Conservation (phyloP, 1,140 invertebrate genomes). For the Drosophila leontia region DNA sequence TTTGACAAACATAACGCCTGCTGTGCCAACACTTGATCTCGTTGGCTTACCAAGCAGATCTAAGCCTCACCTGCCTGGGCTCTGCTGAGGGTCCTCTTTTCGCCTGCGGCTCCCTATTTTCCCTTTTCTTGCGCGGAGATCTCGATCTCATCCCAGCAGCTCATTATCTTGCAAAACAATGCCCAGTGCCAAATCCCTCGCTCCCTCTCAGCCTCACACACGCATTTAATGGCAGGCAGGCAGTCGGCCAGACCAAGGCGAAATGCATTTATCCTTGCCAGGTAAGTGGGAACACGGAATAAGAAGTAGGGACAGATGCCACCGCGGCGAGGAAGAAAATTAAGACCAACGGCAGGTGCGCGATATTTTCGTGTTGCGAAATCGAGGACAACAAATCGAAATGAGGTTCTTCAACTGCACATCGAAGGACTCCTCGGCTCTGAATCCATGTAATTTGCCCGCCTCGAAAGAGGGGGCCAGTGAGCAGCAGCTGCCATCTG, state of each 20-base stretch:
- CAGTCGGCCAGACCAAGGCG: not conserved
- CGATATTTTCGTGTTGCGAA: conserved; percentile 66
- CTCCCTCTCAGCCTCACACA: conserved; percentile 3
- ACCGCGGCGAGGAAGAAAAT: conserved; percentile 13
- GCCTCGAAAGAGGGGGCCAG: conserved; percentile 12
- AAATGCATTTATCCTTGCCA: conserved; percentile 47
- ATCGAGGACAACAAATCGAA: conserved; percentile 65
- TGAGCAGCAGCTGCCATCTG: conserved; percentile 29
- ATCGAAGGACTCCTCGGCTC: conserved; percentile 52
- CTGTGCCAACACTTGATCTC: conserved; percentile 23
- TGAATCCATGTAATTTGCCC: conserved; percentile 70
- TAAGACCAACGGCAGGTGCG: conserved; percentile 64
- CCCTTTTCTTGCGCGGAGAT: not conserved
- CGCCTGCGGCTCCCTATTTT: conserved; percentile 14
- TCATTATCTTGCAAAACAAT: conserved; percentile 25
- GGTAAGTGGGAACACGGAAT: conserved; percentile 11
- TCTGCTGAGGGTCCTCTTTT: conserved; percentile 24
- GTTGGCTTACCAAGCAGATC: not conserved
- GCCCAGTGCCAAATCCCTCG: conserved; percentile 19
- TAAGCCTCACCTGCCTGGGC: conserved; percentile 18
- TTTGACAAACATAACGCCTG: conserved; percentile 7
- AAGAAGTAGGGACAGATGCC: conserved; percentile 13
- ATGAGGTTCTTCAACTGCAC: conserved; percentile 61
- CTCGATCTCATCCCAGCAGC: conserved; percentile 16
- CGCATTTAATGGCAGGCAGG: conserved; percentile 33